These are phyloP conservation scores for Liodrosophila aerea DNA, from an alignment of 2,888 invertebrate species.

Conservation along the genomic window DNA sequence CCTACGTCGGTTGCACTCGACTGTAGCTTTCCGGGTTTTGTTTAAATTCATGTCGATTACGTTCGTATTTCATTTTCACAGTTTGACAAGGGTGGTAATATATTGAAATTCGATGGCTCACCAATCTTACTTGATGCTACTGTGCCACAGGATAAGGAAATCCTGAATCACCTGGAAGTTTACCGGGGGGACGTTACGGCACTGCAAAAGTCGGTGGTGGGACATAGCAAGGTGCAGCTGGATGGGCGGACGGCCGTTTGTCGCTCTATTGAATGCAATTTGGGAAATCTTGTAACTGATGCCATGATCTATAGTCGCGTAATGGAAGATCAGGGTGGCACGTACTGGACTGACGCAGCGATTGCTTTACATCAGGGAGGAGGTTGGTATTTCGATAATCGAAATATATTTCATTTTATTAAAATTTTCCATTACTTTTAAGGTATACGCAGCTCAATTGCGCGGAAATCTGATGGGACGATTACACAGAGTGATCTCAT, in stretches of 20 bases:
- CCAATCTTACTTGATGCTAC: no score
- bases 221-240: constrained; percentile 87
- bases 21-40: no score
- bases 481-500: constrained; percentile 89
- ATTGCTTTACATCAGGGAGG: constrained; percentile 91
- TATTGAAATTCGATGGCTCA: no score
- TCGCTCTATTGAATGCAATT: constrained; percentile 89
- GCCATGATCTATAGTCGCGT: constrained; percentile 86
- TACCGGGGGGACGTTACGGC: constrained; percentile 85
- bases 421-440: not conserved
- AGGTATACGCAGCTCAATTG: constrained; percentile 87
- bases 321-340: constrained; percentile 74
- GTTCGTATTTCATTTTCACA: no score
- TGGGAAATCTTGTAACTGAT: constrained; percentile 92
- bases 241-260: constrained; percentile 86
- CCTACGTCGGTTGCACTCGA: no score
- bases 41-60: no score
- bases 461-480: constrained; percentile 83
- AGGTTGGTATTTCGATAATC: constrained; percentile 77
- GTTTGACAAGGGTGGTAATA: no score
- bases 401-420: not conserved
- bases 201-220: constrained; percentile 85
- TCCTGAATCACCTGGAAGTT: constrained; percentile 85
- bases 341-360: constrained; percentile 90
- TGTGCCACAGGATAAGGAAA: constrained; percentile 86